Base-by-base conservation (phyloP, 2,797 vertebrate genomes). In the Sylvia borin region DNA sequence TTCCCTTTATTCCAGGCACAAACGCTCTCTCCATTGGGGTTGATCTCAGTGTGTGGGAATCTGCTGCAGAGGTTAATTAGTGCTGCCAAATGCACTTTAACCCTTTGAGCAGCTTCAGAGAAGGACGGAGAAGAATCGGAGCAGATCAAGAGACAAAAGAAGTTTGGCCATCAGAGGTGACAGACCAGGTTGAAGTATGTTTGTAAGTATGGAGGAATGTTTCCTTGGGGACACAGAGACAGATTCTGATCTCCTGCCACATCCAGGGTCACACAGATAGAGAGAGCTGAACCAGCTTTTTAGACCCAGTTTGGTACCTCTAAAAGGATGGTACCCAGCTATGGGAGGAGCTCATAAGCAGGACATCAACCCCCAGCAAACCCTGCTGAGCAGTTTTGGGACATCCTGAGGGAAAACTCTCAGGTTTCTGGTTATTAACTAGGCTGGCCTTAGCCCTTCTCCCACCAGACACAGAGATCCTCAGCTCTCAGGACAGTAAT, bases 11-110 rank as follows among this genome's bases (percentile, higher is more conserved):
- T 81, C 67, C 2, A 2, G 32, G 83, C 70, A 96, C 86, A 95
- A 97, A 96, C 0, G 1, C 70, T 70, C 78, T 75, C 91, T 88
- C 82, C 92, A 40, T 95, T 74, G 74, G 83, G 40, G 53, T 91
- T 61, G 90, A 48, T 53, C 94, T 79, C 91, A 95, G 78, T 67
- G 94, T 92, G 95, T 95, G 91, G 96, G 96, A 97, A 96, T 97
- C 83, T 95, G 82, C 79, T 60, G 55, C 85, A 76, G 93, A 97
- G 89, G 95, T 95, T 94, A 95, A 97, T 95, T 93, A 85, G 71
- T 92, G 87, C 57, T 88, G 79, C 86, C 54, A 72, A 80, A 34
- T 11, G 57, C 53, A 82, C 77, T 96, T 96, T 92, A 96, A 96
- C 88, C 80, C 96, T 95, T 94, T 67, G 79, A 84, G 83, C 55